Evolutionary conservation across 2,113 vertebrate genomes (phyloP), one percentile per base, ranked within the genome.

Genomic region (Aptenodytes forsteri): DNA sequence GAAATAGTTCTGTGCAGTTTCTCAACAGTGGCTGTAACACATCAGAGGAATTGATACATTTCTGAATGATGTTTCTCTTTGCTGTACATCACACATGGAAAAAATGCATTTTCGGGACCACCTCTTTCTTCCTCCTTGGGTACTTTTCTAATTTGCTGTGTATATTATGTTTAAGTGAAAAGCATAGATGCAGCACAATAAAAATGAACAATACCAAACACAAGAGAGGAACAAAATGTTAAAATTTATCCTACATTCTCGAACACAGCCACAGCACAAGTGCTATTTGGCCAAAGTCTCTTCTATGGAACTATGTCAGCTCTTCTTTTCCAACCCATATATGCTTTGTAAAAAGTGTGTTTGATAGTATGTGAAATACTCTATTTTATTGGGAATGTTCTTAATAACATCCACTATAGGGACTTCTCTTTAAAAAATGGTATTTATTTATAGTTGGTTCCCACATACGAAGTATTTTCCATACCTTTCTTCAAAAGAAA

Each of bases 391-490:
- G 9, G 3, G 12, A 73, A 59, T 26, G 18, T 29, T 64, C 16
- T 76, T 46, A 46, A 54, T 22, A 77, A 15, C 15, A 40, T 76
- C 20, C 17, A 42, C 13, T 36, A 23, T 17, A 8, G 6, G 2
- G 11, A n/a, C 12, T 50, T 78, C 1, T 10, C 2, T 47, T 85
- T 25, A 30, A 40, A 90, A 79, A 70, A 21, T 2, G 1, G 4
- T 27, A 52, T 42, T n/a, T 87, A 32, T 46, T 90, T 76, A n/a
- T 36, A 62, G 10, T 11, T 66, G 2, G 2, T 75, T 78, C 27
- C 5, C 17, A n/a, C 0, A 0, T 29, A 20, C 3, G 29, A n/a
- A 32, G 4, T 50, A 38, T 66, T 87, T 77, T 44, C 12, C 17
- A 19, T 36, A 30, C 1, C 5, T 62, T 70, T 61, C 46, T 82